Evolutionary conservation across 2,888 invertebrate species (phyloP), one percentile per base, ranked within the genome.

Genomic region (Hypena proboscidalis): DNA sequence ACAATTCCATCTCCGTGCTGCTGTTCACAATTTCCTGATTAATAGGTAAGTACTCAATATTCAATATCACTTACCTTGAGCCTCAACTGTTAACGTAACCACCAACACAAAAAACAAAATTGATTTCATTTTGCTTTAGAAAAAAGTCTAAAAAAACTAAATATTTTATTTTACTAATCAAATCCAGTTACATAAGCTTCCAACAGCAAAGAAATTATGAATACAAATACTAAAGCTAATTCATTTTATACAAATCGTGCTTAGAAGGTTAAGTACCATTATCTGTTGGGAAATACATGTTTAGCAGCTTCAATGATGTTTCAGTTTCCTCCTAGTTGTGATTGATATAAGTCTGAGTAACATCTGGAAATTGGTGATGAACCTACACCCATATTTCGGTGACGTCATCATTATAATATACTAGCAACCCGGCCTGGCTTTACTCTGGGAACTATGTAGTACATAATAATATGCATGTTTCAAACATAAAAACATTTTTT

Each of bases 21-120:
- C n/a, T n/a, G n/a, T n/a, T n/a, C n/a, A n/a, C n/a, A n/a, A n/a
- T n/a, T n/a, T n/a, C n/a, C n/a, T n/a, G n/a, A n/a, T n/a, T n/a
- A n/a, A n/a, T n/a, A 17, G 3, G 3, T 17, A 17, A 3, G 3
- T 3, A 17, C 3, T 17, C 3, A 17, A 17, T 17, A 4, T 6
- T 1, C 6, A 5, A 14, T 30, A 6, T 13, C 3, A 37, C 50
- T 47, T 29, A 60, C 60, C 58, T 38, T 39, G 34, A 0, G 43
- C 60, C 1, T 46, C 34, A 7, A 55, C 55, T 2, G 14, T 31
- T 17, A 58, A 33, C 31, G 41, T 47, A n/a, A 52, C 26, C 31
- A 56, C 13, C 11, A 61, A 30, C 2, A 38, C 43, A 19, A 58
- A 6, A 5, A 46, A 13, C n/a, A 60, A 0, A 27, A 60, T n/a